A percentile compares a stretch with the other conserved stretches of the same genome.
Conservation (phyloP, 2,797 vertebrate genomes). For the Malurus leucopterus region DNA sequence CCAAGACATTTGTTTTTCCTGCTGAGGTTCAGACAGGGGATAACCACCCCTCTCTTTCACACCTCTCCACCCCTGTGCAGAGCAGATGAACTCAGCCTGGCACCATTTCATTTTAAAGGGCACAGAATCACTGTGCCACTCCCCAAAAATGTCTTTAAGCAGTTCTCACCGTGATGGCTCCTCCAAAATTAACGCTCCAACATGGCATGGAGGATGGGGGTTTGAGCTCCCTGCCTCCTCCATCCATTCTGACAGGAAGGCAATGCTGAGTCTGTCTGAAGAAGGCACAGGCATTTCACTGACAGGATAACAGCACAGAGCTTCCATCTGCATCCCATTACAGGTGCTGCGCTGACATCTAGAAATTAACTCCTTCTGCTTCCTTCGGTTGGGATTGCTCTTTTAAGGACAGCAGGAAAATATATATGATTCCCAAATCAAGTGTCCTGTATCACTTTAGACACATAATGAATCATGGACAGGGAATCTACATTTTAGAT, state of each 20-base stretch:
- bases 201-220: background rate
- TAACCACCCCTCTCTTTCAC: background rate
- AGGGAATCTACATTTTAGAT: background rate
- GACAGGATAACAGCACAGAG: background rate
- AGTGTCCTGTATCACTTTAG: background rate
- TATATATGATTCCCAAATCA: background rate
- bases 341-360: background rate
- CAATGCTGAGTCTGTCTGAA: background rate
- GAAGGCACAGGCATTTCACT: background rate
- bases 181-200: background rate
- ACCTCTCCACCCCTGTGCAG: fast-evolving
- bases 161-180: background rate
- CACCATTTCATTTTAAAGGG: background rate
- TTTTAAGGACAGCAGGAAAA: background rate
- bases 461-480: background rate
- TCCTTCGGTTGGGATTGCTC: background rate
- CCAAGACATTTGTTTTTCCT: background rate
- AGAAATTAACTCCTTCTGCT: background rate
- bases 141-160: background rate
- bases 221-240: background rate
- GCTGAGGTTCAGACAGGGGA: background rate
- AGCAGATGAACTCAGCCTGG: background rate
- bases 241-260: background rate
- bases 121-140: background rate
- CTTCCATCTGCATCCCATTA: background rate